Evolutionary conservation across 2,888 invertebrate species (phyloP), one percentile per base, ranked within the genome.

Genomic region (Xanthia togata): DNA sequence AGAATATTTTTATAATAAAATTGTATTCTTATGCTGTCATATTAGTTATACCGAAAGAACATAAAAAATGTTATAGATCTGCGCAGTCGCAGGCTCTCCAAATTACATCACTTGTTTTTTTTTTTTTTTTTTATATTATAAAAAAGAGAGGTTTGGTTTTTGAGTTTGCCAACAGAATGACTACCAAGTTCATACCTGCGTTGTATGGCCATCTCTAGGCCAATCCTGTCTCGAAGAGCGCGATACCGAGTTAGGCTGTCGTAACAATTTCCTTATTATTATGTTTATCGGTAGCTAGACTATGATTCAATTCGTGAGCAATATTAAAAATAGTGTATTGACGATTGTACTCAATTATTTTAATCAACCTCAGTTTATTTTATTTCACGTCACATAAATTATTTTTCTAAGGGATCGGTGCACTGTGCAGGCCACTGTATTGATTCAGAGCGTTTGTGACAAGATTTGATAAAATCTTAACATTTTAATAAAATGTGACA

Each of bases 121-220:
- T n/a, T n/a, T n/a, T n/a, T n/a, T n/a, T n/a, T n/a, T n/a, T n/a
- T n/a, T n/a, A n/a, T n/a, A n/a, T n/a, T n/a, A n/a, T n/a, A 5
- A 9, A 67, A 41, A 5, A 14, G 1, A 20, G 23, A 50, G 23
- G 6, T 59, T 38, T 47, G 55, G 4, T 14, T 57, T 38, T 31
- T 5, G 17, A 55, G 4, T 26, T 70, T 72, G 26, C 14, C 55
- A 79, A 41, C 17, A 17, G 20, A 50, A 57, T 55, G 55, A 63
- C 60, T 35, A 26, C 35, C 1, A 53, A 79, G 17, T 63, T 53
- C 79, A 78, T 73, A 78, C 73, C 57, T 79, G 70, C 12, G 5
- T 20, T 26, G n/a, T 57, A 53, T 9, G 26, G 44, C 14, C 57
- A 41, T 17, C 20, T 44, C n/a, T 35, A 73, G 26, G 23, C 73